Base-by-base conservation (phyloP, 2,888 invertebrate genomes). In the Fabriciana adippe region DNA sequence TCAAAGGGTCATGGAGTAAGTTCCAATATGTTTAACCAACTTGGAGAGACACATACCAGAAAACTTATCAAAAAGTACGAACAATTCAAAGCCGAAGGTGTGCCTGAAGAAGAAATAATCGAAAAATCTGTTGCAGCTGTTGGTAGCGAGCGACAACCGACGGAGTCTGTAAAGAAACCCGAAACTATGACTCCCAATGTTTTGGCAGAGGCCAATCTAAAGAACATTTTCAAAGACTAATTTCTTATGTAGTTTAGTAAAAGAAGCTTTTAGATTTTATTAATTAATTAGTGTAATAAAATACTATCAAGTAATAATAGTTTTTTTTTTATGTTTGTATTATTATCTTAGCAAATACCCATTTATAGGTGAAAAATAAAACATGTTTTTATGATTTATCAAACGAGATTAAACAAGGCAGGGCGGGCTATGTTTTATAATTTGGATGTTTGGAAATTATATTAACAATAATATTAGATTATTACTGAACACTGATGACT, bases 51-150 rank as follows among this genome's bases (percentile, higher is more conserved):
- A 45, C 90, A 93, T 72, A 93, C 93, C 0, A 95, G 94, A 78
- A 92, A 88, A 74, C 94, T 96, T 74, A 87, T 96, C 15, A 86
- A 93, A 50, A 93, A 94, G 70, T 96, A 95, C 76, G 87, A 94
- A 54, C 91, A 93, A 70, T 78, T 96, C 13, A 91, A 94, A 80
- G 79, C 84, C 0, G 93, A 93, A 78, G 94, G 93, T 0, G 82
- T 93, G 2, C 79, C 93, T 45, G 92, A 93, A 74, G 89, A 92
- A n/a, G 93, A 94, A 65, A 76, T 93, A n/a, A 77, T 90, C 60
- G 85, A 90, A 55, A 89, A 90, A 75, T 80, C 87, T 14, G 84
- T 82, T 0, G 77, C 79, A 26, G 74, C 78, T 1, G 80, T 86
- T 0, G 82, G 83, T 6, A 78, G 73, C 50, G 87, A 88, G 54